Base-by-base conservation (phyloP, 2,797 vertebrate species). In the Gobionotothen gibberifrons region DNA sequence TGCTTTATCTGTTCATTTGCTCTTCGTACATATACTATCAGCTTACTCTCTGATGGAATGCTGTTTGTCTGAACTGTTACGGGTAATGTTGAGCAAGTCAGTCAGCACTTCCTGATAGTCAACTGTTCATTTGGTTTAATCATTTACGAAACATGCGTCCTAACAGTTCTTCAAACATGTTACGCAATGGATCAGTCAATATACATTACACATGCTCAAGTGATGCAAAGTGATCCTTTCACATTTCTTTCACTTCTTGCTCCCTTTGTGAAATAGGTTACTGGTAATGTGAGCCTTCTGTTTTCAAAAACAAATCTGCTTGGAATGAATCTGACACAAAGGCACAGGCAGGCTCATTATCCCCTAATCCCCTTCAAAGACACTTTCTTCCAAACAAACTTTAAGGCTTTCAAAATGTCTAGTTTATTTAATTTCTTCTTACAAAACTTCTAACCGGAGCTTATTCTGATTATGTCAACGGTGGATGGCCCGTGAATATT, bases 61-160 rank as follows among this genome's bases (percentile, higher is more conserved):
- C 53, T 55, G 43, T 54, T 74, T 3, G 32, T 82, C n/a, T 71
- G 22, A 69, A 29, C 55, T 69, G 22, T 69, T 79, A 42, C 10
- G 3, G 51, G 46, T 65, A 22, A 68, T 68, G 47, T 73, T 68
- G 76, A 53, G 48, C n/a, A 43, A 79, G 51, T 85, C 81, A 87
- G 66, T 88, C 81, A 79, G 68, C 64, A 59, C 42, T 78, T 79
- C 71, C 47, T 76, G 69, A 52, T 11, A 64, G 69, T 81, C 47
- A 71, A 74, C 48, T 69, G 75, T 68, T 81, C 26, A 19, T 42
- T 63, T 56, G 43, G 79, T 79, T 76, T 71, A 85, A 86, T 83
- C 47, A 81, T 89, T 87, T 68, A 80, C 78, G 56, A 61, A 26
- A n/a, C 52, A 57, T 47, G 22, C 26, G 55, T 52, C 15, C 26